These are phyloP conservation scores for Hyaena hyaena DNA, from an alignment of 2,113 vertebrate genomes.

Conservation along the genomic window DNA sequence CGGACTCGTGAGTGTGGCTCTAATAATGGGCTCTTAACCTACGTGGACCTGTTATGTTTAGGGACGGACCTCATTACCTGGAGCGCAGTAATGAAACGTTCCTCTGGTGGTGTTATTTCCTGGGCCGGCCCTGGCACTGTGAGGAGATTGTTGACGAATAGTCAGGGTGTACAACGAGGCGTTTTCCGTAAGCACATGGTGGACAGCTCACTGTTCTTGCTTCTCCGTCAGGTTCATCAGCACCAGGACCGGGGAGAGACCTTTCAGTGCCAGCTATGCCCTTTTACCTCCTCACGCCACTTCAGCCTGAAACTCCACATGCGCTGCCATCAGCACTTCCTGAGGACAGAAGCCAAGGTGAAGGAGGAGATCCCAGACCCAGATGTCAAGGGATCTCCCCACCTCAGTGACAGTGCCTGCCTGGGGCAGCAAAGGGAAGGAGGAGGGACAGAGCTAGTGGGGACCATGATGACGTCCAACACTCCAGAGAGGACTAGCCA, in stretches of 20 bases:
- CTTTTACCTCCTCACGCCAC: slow-evolving; percentile 99
- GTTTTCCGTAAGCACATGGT: rapidly evolving
- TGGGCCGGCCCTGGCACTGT: background rate
- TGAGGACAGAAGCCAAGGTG: slow-evolving; percentile 96
- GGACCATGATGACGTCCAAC: slow-evolving; percentile 85
- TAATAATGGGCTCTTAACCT: slow-evolving; percentile 26
- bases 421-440: slow-evolving; percentile 87
- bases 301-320: slow-evolving; percentile 99
- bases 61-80: background rate
- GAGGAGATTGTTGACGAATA: background rate
- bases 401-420: slow-evolving; percentile 87
- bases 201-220: slow-evolving; percentile 53
- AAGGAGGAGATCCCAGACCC: slow-evolving; percentile 97
- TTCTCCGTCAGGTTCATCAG: slow-evolving; percentile 94
- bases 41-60: slow-evolving; percentile 20
- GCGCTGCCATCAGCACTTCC: slow-evolving; percentile 99
- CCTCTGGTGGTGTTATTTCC: background rate
- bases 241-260: slow-evolving; percentile 99
- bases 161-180: background rate
- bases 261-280: slow-evolving; percentile 98
- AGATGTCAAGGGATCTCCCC: slow-evolving; percentile 92
- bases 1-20: background rate
- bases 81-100: background rate
- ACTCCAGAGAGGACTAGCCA: slow-evolving; percentile 90
- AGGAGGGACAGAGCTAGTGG: slow-evolving; percentile 86